Percentiles rank a stretch among this genome's conserved stretches.
Evolutionary conservation across 2,113 vertebrate genomes (phyloP).

Genomic region (Oryzias javanicus): DNA sequence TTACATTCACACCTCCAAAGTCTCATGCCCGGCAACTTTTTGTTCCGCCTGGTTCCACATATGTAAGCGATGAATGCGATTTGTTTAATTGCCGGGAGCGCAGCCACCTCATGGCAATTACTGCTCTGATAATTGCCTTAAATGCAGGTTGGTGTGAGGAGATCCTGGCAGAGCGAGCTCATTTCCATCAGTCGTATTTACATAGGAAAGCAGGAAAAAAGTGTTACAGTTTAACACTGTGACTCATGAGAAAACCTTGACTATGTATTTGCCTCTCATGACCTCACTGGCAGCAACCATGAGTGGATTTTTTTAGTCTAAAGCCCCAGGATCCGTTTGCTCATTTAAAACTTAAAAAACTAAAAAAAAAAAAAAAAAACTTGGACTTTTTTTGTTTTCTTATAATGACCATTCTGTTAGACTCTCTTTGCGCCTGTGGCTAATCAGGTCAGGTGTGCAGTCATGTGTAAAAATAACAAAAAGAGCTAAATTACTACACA

Average conservation of each 20-base stretch:
- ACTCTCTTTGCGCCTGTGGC: constrained; percentile 30
- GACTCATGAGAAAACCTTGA: constrained; percentile 29
- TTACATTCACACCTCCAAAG: constrained; percentile 6
- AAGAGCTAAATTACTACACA: constrained; percentile 14
- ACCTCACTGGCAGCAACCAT: constrained; percentile 6
- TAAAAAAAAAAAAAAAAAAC: not conserved
- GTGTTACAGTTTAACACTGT: constrained; percentile 38
- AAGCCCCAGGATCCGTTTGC: not conserved
- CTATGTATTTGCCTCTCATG: constrained; percentile 6
- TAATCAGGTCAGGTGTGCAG: constrained; percentile 59
- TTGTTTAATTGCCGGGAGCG: constrained; percentile 53
- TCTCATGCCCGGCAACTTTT: constrained; percentile 27
- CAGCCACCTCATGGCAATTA: constrained; percentile 42
- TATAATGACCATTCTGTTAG: constrained; percentile 19
- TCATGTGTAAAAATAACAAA: constrained; percentile 45
- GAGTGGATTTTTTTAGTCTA: not conserved
- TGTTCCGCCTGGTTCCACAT: constrained; percentile 10
- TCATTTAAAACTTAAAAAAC: not conserved
- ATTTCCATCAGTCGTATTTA: constrained; percentile 29
- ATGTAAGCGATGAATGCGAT: constrained; percentile 28
- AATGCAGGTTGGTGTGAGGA: constrained; percentile 50
- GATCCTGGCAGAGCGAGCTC: constrained; percentile 24
- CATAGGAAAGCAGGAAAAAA: constrained; percentile 21
- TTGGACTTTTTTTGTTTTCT: not conserved
- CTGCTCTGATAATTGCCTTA: constrained; percentile 57